phyloP scores from a whole-genome alignment of 2,888 invertebrate species.

The Steinernema carpocapsae region DNA sequence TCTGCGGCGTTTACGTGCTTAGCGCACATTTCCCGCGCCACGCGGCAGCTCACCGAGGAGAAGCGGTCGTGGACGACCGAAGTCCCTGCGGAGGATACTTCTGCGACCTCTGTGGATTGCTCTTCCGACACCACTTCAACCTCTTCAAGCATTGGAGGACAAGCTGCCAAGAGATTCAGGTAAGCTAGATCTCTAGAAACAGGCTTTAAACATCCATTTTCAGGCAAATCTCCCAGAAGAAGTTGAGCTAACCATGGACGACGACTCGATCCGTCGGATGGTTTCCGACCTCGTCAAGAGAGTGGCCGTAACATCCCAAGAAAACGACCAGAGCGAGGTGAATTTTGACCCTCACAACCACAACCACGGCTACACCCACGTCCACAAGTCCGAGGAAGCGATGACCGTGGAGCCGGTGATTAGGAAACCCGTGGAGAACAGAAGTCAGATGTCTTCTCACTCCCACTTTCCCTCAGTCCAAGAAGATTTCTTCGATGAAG shows the following conservation, averaged over 20 bases:
- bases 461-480: neutral
- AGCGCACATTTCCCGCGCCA: constrained; percentile 50
- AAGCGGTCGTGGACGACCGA: constrained; percentile 48
- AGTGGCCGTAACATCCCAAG: constrained; percentile 24
- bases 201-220: neutral
- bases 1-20: constrained; percentile 54
- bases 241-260: constrained; percentile 54
- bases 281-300: constrained; percentile 51
- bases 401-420: neutral
- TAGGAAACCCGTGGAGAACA: neutral
- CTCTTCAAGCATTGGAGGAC: constrained; percentile 60
- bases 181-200: neutral
- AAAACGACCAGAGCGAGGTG: neutral
- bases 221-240: constrained; percentile 53
- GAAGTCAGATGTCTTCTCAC: neutral
- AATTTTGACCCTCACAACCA: too few species aligned
- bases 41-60: constrained; percentile 50
- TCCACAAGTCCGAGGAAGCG: neutral
- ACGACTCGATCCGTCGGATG: constrained; percentile 48
- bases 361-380: neutral
- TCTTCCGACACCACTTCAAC: constrained; percentile 56
- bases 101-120: constrained; percentile 60
- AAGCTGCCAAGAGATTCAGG: constrained; percentile 57
- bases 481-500: constrained; percentile 1
- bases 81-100: constrained; percentile 42